Conservation (phyloP, 2,888 invertebrate genomes). For the Melanostoma scalare region DNA sequence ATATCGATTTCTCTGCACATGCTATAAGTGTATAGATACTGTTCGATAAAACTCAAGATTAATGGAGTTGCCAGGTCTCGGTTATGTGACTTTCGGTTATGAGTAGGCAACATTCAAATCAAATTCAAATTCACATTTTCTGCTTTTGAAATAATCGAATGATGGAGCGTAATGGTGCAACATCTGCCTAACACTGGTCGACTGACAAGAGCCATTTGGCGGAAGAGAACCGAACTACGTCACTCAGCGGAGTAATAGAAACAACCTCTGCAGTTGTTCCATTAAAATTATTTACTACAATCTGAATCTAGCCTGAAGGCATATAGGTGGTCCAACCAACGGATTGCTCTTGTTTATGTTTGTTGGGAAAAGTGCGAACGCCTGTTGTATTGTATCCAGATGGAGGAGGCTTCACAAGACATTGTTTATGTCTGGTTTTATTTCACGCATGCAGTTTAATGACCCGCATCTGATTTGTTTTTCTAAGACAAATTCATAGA, state of each 20-base stretch:
- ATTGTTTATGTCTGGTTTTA: conserved; percentile 66
- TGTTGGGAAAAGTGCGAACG: conserved; percentile 55
- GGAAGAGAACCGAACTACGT: conserved; percentile 50
- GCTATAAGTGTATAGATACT: conserved; percentile 12
- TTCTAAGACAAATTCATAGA: conserved; percentile 42
- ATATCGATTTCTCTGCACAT: conserved; percentile 32
- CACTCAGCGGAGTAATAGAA: conserved; percentile 56
- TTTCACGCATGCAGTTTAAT: conserved; percentile 72
- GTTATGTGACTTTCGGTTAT: no score
- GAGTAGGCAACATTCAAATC: conserved; percentile 6
- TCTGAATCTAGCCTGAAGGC: conserved; percentile 30
- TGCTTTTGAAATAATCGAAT: conserved; percentile 51
- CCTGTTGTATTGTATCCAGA: conserved; percentile 28
- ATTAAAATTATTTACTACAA: conserved; percentile 46
- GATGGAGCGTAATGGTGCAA: conserved; percentile 23
- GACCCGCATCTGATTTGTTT: conserved; percentile 67
- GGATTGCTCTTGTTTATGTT: conserved; percentile 40
- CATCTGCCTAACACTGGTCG: conserved; percentile 49
- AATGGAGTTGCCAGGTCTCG: conserved; percentile 3
- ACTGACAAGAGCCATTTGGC: conserved; percentile 55
- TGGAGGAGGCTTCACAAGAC: conserved; percentile 30
- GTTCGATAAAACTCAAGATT: conserved; percentile 20
- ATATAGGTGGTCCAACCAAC: conserved; percentile 52
- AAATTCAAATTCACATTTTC: conserved; percentile 4
- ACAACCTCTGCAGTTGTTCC: conserved; percentile 38